phyloP scores from a whole-genome alignment of 2,888 invertebrate genomes.

The Leistus spinibarbis region DNA sequence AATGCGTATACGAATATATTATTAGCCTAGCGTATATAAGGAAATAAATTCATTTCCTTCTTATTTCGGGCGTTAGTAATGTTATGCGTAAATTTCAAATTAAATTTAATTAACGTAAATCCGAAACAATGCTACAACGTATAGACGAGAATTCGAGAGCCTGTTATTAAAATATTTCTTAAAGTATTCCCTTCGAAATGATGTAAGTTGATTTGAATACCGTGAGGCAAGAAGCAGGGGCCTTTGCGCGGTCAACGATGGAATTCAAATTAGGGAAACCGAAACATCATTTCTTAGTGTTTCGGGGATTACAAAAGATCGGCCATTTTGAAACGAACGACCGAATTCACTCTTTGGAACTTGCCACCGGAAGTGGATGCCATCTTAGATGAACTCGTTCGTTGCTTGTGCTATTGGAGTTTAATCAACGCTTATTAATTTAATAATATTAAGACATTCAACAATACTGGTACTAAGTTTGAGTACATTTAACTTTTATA shows the following conservation, averaged over 20 bases:
- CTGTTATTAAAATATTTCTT: constrained; percentile 37
- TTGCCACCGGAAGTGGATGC: constrained; percentile 17
- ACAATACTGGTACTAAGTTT: no score
- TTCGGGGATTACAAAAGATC: constrained; percentile 9
- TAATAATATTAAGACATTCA: no score
- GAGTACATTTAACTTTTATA: no score
- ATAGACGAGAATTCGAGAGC: constrained; percentile 20
- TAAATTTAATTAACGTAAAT: constrained; percentile 30
- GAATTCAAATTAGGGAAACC: constrained; percentile 31
- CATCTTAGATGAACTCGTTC: constrained; percentile 17
- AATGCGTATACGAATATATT: not conserved
- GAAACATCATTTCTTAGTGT: constrained; percentile 8
- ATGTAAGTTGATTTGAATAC: constrained; percentile 31
- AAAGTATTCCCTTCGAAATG: constrained; percentile 25
- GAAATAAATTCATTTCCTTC: not conserved
- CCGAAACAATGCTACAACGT: constrained; percentile 22
- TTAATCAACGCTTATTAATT: not conserved
- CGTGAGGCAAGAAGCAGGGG: constrained; percentile 1
- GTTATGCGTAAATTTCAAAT: constrained; percentile 28
- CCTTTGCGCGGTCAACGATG: constrained; percentile 16
- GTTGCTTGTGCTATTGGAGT: no score
- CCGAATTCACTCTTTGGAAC: not conserved
- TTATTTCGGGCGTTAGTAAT: not conserved
- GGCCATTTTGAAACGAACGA: constrained; percentile 28
- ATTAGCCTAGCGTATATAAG: not conserved